Evolutionary conservation across 2,113 vertebrate species (phyloP).

Genomic region (Calyptomena viridis): DNA sequence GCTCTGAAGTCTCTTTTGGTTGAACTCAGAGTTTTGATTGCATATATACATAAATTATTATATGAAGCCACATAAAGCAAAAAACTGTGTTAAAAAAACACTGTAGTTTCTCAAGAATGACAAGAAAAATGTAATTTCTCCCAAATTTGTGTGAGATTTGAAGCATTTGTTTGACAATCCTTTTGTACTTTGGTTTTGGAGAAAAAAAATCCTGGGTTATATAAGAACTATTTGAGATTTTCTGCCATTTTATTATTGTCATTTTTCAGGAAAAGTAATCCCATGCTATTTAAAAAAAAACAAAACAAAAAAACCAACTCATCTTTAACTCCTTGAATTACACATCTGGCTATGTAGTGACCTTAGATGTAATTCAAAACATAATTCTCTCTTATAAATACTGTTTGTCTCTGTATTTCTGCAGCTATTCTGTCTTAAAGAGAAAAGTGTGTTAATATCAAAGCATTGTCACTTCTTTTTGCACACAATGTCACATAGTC

Average conservation of each 20-base stretch:
- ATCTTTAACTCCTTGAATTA: not conserved
- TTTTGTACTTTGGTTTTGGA: not conserved
- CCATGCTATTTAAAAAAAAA: not conserved
- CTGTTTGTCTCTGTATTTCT: not conserved
- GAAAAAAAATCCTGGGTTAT: not conserved
- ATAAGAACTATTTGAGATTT: not conserved
- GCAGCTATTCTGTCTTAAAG: not conserved
- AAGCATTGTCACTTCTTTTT: not conserved
- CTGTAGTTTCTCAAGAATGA: too few relatives aligned
- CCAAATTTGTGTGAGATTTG: not conserved
- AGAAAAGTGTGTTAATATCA: not conserved
- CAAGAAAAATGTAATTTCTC: not conserved
- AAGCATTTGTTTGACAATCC: not conserved
- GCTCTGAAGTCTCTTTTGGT: not conserved
- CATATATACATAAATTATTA: not conserved
- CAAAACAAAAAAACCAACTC: not conserved
- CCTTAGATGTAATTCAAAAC: not conserved
- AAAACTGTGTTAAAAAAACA: too few relatives aligned
- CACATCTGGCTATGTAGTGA: not conserved
- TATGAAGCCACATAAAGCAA: not conserved
- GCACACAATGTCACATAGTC: too few relatives aligned
- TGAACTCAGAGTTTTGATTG: not conserved
- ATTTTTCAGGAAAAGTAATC: not conserved
- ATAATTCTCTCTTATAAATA: not conserved
- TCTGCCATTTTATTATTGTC: fast-evolving